Base-by-base conservation (phyloP, 2,113 vertebrate genomes). In the Cervus canadensis region DNA sequence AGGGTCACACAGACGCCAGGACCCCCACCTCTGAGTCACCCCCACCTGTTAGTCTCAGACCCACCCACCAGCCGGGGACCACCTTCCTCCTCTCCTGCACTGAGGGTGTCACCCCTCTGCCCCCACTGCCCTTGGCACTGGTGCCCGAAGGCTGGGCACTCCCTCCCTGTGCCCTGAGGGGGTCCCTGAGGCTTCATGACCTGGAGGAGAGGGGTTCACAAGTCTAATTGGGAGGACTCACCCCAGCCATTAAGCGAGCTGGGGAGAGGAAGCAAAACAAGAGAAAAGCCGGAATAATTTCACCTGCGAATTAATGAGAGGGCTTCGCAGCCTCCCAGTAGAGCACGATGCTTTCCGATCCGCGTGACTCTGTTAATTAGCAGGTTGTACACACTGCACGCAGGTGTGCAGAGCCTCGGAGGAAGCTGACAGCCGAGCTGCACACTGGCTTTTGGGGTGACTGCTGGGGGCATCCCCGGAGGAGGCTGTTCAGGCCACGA, bases 321-420 rank as follows among this genome's bases (percentile, higher is more conserved):
- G 60, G 82, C 84, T 97, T 89, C 62, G 89, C 88, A 96, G 84
- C 0, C n/a, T 71, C 50, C 95, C 7, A 30, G 86, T 89, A 98
- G 96, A 95, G 96, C 84, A 96, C 87, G 90, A 94, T 97, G 92
- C 0, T 97, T 98, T 96, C 88, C 60, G 90, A 98, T 64, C 59
- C 60, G 92, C 96, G 95, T 36, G 92, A 98, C 87, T 98, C 92
- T 59, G 93, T 71, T 97, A 96, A 98, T 98, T 97, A 98, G 83
- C 74, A 91, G 96, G 60, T 87, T 97, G 78, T 86, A 94, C 89
- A 96, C 21, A 54, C 88, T 96, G 90, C 16, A 40, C 2, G 96
- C 81, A 98, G 97, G 88, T 25, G 94, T 74, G 94, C 26, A 4
- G 64, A 90, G 50, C 95, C 50, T 82, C 3, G 45, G 85, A 96